These are phyloP conservation scores for Chloebia gouldiae DNA, from an alignment of 2,113 vertebrate species.

Conservation along the genomic window DNA sequence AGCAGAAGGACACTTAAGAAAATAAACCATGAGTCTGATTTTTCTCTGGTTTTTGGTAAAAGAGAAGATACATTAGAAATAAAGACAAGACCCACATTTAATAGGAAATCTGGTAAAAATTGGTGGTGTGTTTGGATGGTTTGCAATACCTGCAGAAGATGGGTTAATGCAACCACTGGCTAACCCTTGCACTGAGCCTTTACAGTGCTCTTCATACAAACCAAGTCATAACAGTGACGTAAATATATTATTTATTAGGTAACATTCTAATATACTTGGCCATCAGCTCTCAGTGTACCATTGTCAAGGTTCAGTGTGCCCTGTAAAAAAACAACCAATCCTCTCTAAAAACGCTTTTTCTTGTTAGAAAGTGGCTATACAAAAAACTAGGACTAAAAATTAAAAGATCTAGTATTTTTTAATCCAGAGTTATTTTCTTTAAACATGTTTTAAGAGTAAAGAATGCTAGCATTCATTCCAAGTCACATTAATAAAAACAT, in stretches of 20 bases:
- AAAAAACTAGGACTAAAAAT: slow-evolving; percentile 19
- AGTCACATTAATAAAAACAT: slow-evolving; percentile 54
- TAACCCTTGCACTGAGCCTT: neutral
- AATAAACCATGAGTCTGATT: neutral
- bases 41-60: neutral
- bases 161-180: neutral
- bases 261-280: neutral
- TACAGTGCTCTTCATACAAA: neutral
- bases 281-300: neutral
- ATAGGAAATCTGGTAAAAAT: neutral
- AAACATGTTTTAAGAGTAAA: neutral
- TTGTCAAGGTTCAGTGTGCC: neutral
- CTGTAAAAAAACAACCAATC: neutral
- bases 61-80: neutral
- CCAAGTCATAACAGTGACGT: neutral
- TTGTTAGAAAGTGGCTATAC: neutral
- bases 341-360: neutral
- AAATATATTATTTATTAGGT: neutral
- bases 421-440: neutral
- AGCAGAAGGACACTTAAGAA: neutral
- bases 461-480: slow-evolving; percentile 25
- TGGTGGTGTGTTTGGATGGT: neutral
- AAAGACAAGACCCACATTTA: neutral
- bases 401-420: slow-evolving; percentile 26
- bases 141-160: neutral